phyloP scores from a whole-genome alignment of 2,797 vertebrate genomes.

The Spea hammondii region DNA sequence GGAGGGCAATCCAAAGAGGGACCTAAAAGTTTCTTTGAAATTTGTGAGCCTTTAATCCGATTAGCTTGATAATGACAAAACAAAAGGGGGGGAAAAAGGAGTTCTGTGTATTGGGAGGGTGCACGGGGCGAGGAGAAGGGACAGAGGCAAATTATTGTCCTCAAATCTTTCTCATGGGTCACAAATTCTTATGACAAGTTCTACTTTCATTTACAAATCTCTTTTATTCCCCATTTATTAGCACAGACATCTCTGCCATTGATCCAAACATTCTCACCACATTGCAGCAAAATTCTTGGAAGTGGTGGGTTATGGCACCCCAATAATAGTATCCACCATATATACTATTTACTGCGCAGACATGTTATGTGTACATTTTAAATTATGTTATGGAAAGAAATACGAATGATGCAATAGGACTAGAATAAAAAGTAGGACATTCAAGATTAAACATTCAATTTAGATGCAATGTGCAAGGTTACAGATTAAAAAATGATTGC shows the following conservation, averaged over 20 bases:
- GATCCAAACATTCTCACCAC: conserved; percentile 40
- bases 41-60: conserved; percentile 51
- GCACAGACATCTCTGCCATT: conserved; percentile 32
- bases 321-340: not conserved
- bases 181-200: conserved; percentile 49
- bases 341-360: too few relatives aligned
- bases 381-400: too few relatives aligned
- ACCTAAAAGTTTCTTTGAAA: conserved; percentile 49
- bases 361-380: not conserved
- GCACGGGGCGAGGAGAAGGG: conserved; percentile 29
- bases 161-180: conserved; percentile 49
- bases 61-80: conserved; percentile 49
- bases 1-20: conserved; percentile 21
- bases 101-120: conserved; percentile 32
- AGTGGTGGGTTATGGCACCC: conserved; percentile 1
- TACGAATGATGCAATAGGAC: too few relatives aligned
- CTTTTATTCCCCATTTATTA: conserved; percentile 39
- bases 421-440: too few relatives aligned
- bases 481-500: too few relatives aligned
- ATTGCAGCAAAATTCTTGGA: not conserved
- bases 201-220: conserved; percentile 45
- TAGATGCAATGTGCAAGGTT: too few relatives aligned
- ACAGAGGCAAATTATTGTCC: conserved; percentile 46
- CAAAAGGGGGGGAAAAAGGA: conserved; percentile 23
- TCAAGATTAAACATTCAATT: too few relatives aligned